A percentile compares a stretch with the other conserved stretches of the same genome.
These are phyloP conservation scores for Pimephales promelas DNA, from an alignment of 2,113 vertebrate genomes.

Conservation along the genomic window DNA sequence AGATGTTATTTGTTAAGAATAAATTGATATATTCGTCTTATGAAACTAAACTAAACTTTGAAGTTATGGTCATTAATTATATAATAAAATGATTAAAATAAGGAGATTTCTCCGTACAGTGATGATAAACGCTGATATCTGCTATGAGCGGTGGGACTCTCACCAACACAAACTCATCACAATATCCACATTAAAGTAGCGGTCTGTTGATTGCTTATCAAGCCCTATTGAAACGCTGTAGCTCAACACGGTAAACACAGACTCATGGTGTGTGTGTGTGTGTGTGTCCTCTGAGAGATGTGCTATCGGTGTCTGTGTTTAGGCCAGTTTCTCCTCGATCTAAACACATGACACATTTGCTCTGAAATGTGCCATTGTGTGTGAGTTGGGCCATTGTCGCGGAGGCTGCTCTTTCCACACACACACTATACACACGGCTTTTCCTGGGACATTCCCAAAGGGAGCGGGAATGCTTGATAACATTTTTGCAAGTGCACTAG, in stretches of 20 bases:
- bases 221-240: constrained; percentile 59
- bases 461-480: constrained; percentile 63
- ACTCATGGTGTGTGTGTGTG: constrained; percentile 43
- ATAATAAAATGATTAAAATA: background rate
- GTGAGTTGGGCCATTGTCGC: constrained; percentile 58
- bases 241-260: constrained; percentile 61
- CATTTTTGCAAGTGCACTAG: constrained; percentile 62
- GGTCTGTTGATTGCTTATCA: constrained; percentile 68
- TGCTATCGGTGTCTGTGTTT: constrained; percentile 63
- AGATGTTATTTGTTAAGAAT: too few relatives aligned
- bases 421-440: constrained; percentile 59
- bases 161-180: constrained; percentile 25
- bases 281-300: constrained; percentile 13
- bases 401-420: constrained; percentile 61
- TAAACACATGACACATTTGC: constrained; percentile 68
- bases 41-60: too few relatives aligned
- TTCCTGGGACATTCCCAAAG: constrained; percentile 62
- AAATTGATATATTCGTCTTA: too few relatives aligned
- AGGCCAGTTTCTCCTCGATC: constrained; percentile 56
- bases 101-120: background rate
- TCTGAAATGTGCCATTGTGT: constrained; percentile 70
- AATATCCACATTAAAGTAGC: constrained; percentile 54
- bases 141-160: too few relatives aligned
- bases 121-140: background rate
- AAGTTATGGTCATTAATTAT: too few relatives aligned